These are phyloP conservation scores for Cyprinodon variegatus DNA, from an alignment of 2,113 vertebrate genomes.

Conservation along the genomic window DNA sequence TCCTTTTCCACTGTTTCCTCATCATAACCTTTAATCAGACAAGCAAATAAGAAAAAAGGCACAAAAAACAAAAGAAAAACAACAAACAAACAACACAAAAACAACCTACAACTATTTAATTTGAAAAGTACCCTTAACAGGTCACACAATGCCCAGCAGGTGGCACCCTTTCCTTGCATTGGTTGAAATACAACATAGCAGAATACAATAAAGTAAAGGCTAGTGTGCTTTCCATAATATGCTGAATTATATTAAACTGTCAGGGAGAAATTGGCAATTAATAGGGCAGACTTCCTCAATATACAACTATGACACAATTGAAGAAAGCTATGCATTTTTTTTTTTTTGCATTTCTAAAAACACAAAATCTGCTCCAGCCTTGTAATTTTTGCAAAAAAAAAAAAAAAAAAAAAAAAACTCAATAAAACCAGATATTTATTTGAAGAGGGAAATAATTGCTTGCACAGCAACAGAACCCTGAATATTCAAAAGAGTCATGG, in stretches of 20 bases:
- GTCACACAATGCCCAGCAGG: conserved; percentile 22
- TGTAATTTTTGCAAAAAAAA: no score
- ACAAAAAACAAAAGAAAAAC: no score
- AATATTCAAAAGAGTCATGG: neutral
- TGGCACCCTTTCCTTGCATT: conserved; percentile 13
- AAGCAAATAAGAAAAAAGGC: neutral
- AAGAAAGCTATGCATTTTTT: neutral
- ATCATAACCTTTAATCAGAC: neutral
- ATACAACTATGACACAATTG: neutral
- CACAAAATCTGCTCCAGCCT: no score
- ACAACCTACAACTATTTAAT: neutral
- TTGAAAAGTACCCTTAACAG: neutral
- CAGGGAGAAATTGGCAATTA: neutral
- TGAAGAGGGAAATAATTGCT: neutral
- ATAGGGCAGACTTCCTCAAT: no score
- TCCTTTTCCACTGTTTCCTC: neutral
- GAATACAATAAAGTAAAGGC: neutral
- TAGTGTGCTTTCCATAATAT: neutral
- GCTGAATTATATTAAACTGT: neutral
- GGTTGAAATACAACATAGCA: neutral
- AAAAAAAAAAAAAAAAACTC: no score
- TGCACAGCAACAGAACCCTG: neutral
- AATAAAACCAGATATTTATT: neutral
- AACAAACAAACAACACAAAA: neutral
- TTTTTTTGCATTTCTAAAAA: neutral